A percentile compares a stretch with the other conserved stretches of the same genome.
Conservation (phyloP, 2,113 vertebrate genomes). For the Ranitomeya variabilis region DNA sequence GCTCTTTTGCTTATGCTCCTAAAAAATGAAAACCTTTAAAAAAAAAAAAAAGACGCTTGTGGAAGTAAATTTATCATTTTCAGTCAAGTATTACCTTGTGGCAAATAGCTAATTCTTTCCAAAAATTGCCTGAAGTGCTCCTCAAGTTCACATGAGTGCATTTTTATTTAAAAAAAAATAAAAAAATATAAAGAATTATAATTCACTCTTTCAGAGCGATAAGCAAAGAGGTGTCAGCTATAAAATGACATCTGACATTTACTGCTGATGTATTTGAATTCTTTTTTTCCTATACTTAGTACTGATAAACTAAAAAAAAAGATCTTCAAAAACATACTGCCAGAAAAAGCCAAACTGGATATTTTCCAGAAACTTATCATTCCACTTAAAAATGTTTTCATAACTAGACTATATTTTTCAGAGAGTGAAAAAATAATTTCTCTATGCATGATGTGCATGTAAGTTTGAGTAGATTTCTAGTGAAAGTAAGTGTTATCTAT, state of each 20-base stretch:
- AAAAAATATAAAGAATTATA: background rate
- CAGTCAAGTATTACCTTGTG: background rate
- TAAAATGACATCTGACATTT: conserved; percentile 30
- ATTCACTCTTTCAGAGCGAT: conserved; percentile 7
- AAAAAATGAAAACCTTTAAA: background rate
- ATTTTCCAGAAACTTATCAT: background rate
- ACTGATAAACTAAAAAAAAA: conserved; percentile 20
- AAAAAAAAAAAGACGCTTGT: background rate
- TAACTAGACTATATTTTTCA: too few species aligned
- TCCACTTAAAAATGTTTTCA: background rate
- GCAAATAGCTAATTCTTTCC: conserved; percentile 19
- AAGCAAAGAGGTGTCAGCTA: conserved; percentile 21
- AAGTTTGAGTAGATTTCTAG: too few species aligned
- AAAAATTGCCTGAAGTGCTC: background rate
- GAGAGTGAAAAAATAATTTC: background rate
- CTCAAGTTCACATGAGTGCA: background rate
- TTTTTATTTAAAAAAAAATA: background rate
- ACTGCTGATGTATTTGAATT: conserved; percentile 31
- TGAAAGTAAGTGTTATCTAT: too few species aligned
- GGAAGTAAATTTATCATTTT: background rate
- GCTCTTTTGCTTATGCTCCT: conserved; percentile 12
- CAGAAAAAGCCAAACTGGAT: background rate
- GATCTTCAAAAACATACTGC: background rate
- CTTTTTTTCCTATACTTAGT: conserved; percentile 12
- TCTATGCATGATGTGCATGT: too few species aligned